Base-by-base conservation (phyloP, 2,888 invertebrate genomes). In the Drosophila incognita region DNA sequence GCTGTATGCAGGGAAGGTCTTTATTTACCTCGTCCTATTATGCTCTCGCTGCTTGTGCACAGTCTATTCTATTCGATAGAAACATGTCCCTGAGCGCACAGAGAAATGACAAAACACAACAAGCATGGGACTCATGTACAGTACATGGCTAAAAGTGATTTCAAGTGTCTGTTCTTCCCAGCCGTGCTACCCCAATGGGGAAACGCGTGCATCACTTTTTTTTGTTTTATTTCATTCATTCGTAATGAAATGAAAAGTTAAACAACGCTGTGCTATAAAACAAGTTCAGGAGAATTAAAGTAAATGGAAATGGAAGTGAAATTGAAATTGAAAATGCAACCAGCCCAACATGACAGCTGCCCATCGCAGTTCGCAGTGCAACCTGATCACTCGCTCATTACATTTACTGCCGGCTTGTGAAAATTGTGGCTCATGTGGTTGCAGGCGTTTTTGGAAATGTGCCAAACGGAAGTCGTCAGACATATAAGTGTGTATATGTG, bases 171-270 rank as follows among this genome's bases (percentile, higher is more conserved):
- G 56, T 35, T 24, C 27, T 35, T 21, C 36, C 29, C 48, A 35
- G 21, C 38, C 13, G 38, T 11, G 27, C 33, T 24, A 29, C 24
- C 40, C 49, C 65, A 36, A 29, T 15, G 49, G 72, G 56, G n/a
- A 59, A 40, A 36, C 48, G 51, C 60, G 33, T 54, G 58, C 53
- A 65, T 40, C 59, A 31, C 65, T 58, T 57, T 59, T 59, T 58
- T 35, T 33, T 21, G 6, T 21, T 31, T 15, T n/a, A 1, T 27
- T 40, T 42, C 46, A 57, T 79, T 69, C 59, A 46, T 46, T 46
- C 15, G 46, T 79, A 86, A 87, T 87, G 79, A 87, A 87, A 83
- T 89, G 70, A 87, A 83, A 89, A 89, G 76, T 76, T 70, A 75
- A 76, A 74, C 69, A 81, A 65, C 59, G 60, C 40, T 66, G 64